A percentile compares a stretch with the other conserved stretches of the same genome.
phyloP scores from a whole-genome alignment of 2,113 vertebrate species.

The Hylia prasina region DNA sequence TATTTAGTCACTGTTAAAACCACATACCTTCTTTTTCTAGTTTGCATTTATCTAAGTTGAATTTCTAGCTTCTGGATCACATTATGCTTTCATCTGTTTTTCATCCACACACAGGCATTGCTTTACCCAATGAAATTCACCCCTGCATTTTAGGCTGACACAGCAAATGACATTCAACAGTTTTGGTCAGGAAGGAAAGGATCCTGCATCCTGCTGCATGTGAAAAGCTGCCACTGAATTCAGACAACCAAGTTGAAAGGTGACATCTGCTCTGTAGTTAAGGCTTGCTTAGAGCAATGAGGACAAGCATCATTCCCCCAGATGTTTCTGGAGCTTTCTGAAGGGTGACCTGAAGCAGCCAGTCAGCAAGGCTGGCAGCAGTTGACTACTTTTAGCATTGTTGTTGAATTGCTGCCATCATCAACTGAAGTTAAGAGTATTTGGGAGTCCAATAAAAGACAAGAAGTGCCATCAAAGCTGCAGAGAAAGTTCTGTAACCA shows the following conservation, averaged over 20 bases:
- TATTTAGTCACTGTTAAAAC: not conserved
- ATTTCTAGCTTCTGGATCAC: not conserved
- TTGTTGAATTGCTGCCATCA: not conserved
- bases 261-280: not conserved
- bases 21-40: not conserved
- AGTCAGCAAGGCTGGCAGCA: not conserved
- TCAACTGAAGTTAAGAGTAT: not conserved
- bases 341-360: not conserved
- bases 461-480: not conserved
- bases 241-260: not conserved
- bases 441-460: not conserved
- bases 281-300: not conserved
- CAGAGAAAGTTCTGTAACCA: not conserved
- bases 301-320: not conserved
- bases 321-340: not conserved
- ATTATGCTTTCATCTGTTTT: constrained; percentile 16
- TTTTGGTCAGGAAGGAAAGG: not conserved
- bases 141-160: not conserved
- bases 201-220: not conserved
- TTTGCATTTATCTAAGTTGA: not conserved
- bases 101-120: not conserved
- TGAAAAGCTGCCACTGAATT: not conserved
- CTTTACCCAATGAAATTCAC: not conserved
- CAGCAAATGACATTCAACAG: not conserved
- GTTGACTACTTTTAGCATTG: not conserved